Evolutionary conservation across 1,140 invertebrate species (phyloP).

Genomic region (Zeugodacus cucurbitae): DNA sequence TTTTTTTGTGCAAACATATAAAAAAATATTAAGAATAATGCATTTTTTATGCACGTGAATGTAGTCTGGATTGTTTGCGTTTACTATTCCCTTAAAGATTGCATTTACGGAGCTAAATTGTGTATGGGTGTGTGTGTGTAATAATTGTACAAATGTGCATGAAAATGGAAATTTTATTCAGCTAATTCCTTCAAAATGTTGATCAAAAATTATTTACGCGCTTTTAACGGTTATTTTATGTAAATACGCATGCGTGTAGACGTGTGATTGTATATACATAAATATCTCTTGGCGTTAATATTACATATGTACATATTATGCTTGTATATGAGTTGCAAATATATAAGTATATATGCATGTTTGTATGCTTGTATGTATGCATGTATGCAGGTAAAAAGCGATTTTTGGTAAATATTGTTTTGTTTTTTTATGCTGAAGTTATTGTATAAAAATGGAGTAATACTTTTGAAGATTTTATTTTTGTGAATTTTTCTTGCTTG

Average conservation of each 20-base stretch:
- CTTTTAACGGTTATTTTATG: not conserved
- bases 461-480: no score
- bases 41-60: not conserved
- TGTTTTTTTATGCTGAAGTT: no score
- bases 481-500: no score
- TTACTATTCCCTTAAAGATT: slow-evolving; percentile 25
- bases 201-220: not conserved
- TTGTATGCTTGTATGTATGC: not conserved
- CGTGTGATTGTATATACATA: not conserved
- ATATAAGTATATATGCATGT: not conserved
- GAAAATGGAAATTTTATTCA: not conserved
- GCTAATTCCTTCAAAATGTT: not conserved
- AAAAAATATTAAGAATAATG: no score
- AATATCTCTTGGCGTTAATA: not conserved
- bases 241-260: not conserved
- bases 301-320: not conserved
- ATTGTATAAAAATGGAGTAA: no score
- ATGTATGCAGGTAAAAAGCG: slow-evolving; percentile 14
- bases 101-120: not conserved
- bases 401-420: no score
- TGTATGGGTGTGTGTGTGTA: not conserved
- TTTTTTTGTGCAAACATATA: no score
- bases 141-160: not conserved
- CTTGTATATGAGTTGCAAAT: not conserved
- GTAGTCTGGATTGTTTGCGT: slow-evolving; percentile 25